A percentile compares a stretch with the other conserved stretches of the same genome.
Conservation (phyloP, 2,797 vertebrate species). For the Phrynocephalus vlangalii region DNA sequence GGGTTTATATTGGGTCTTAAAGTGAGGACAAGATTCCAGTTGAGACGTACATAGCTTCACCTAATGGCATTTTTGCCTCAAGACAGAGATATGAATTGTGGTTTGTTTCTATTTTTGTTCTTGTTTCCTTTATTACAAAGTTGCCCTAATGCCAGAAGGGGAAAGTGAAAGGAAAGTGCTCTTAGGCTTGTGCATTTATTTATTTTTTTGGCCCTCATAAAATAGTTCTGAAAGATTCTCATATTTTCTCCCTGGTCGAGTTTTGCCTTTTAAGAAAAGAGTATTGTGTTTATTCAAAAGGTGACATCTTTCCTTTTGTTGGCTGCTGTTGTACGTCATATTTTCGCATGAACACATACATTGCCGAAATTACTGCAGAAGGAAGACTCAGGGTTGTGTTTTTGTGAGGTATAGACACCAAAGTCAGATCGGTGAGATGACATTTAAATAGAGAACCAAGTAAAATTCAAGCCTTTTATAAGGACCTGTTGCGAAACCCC, state of each 20-base stretch:
- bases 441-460: neutral
- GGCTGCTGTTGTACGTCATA: neutral
- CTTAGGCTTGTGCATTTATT: neutral
- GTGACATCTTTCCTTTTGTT: neutral
- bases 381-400: neutral
- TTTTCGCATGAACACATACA: neutral
- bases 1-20: no score
- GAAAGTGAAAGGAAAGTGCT: neutral
- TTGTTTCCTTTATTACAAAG: neutral
- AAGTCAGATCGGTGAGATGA: no score
- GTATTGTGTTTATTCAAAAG: neutral
- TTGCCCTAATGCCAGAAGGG: neutral
- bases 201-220: no score
- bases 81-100: neutral
- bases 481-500: neutral
- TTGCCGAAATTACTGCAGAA: neutral
- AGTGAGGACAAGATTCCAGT: no score
- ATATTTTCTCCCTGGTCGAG: neutral
- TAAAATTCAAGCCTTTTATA: neutral
- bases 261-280: neutral
- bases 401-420: no score
- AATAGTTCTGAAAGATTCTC: neutral
- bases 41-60: no score
- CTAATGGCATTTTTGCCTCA: neutral
- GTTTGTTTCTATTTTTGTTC: neutral